Conservation (phyloP, 2,797 vertebrate species). For the Esox lucius region DNA sequence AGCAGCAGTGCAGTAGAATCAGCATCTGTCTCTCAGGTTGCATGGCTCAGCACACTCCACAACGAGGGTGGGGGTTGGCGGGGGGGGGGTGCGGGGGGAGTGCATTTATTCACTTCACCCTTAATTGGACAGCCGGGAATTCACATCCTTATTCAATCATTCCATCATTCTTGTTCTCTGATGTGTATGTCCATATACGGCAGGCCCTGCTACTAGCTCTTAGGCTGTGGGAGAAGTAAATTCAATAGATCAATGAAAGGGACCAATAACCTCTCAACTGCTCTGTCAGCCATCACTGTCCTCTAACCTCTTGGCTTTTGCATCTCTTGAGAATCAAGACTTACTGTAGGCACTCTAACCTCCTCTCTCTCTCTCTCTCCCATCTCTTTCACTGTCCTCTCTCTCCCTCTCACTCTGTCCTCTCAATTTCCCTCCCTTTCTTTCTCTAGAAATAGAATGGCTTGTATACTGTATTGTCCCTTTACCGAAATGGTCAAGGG, state of each 20-base stretch:
- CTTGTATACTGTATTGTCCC: constrained; percentile 22
- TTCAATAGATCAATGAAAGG: neutral
- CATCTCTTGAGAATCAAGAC: constrained; percentile 10
- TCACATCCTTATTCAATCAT: constrained; percentile 6
- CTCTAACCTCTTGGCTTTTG: constrained; percentile 25
- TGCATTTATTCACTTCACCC: constrained; percentile 13
- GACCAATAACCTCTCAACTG: constrained; percentile 10
- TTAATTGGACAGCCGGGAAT: constrained; percentile 21
- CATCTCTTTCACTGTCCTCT: constrained; percentile 4
- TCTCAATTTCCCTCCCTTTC: no score
- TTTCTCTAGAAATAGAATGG: constrained; percentile 38
- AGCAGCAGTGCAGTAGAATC: constrained; percentile 50
- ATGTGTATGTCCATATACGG: constrained; percentile 12
- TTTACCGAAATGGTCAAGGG: no score
- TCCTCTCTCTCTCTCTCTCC: neutral
- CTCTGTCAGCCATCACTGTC: neutral
- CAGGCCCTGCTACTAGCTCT: constrained; percentile 15
- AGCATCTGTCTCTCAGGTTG: constrained; percentile 35
- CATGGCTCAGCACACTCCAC: constrained; percentile 14
- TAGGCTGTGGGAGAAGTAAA: neutral
- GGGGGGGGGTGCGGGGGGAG: no score
- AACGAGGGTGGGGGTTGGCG: constrained; percentile 15
- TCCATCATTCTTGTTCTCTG: constrained; percentile 21
- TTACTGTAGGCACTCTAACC: constrained; percentile 60
- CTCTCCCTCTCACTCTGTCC: no score